Base-by-base conservation (phyloP, 1,140 invertebrate genomes). In the Lepidurus arcticus region DNA sequence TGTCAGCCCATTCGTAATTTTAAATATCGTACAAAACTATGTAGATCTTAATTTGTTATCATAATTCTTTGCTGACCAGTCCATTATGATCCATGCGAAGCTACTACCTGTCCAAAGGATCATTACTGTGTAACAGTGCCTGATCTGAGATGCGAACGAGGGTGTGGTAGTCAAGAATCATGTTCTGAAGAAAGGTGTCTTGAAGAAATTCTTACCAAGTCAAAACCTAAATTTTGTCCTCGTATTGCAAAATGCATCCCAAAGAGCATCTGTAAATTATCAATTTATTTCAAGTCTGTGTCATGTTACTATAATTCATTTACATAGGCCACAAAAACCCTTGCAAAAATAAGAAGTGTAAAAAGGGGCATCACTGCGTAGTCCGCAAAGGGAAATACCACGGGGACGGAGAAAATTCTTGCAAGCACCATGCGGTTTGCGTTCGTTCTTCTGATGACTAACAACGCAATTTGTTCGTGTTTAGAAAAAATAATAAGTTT, bases 241-340 rank as follows among this genome's bases (percentile, higher is more conserved):
- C 53, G 53, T 7, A 65, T 65, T 65, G 53, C 53, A 65, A 65
- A 65, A 16, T 65, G 53, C 53, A 65, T 65, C 53, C 21, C 53
- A 7, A 65, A 21, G 53, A 21, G 3, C 0, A 65, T n/a, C 5
- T 65, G 53, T 65, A 65, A 9, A 5, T 11, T n/a, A 16, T 1
- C 34, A 65, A 9, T 47, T 21, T 11, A 65, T 16, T 65, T n/a
- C 4, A 65, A 21, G 0, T 65, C 8, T 21, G 9, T 7, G 53
- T 13, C 53, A 21, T 13, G 7, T 21, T 7, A 16, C 21, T 65
- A 65, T 65, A 65, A 1, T 65, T 65, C 53, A 13, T 16, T 65
- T 65, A 1, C 13, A 4, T 65, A 65, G 53, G 53, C 8, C 53
- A 13, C 4, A 13, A 9, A 65, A 21, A 65, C 21, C 53, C 53